A percentile compares a stretch with the other conserved stretches of the same genome.
Evolutionary conservation across 2,888 invertebrate species (phyloP).

Genomic region (Idaea dimidiata): DNA sequence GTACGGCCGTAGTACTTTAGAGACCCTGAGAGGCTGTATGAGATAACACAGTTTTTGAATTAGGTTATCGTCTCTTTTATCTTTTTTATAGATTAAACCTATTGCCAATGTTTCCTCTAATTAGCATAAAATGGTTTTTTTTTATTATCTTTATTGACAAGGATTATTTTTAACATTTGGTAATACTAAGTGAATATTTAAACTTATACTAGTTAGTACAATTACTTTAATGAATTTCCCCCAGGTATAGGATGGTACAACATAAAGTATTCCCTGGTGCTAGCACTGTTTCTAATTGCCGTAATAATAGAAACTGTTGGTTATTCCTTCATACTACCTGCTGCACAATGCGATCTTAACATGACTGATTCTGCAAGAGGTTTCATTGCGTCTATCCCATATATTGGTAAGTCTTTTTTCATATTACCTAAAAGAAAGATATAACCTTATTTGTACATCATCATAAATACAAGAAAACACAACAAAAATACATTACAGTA

Average conservation of each 20-base stretch:
- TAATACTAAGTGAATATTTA: not conserved
- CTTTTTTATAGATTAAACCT: conserved; percentile 5
- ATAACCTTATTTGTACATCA: too few species aligned
- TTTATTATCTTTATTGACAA: conserved; percentile 2
- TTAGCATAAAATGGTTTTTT: not conserved
- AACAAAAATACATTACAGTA: too few species aligned
- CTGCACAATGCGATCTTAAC: conserved; percentile 83
- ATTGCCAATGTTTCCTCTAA: too few species aligned
- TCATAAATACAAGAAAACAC: too few species aligned
- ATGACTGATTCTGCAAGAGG: conserved; percentile 78
- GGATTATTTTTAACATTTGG: not conserved
- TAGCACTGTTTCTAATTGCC: conserved; percentile 75
- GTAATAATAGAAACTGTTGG: conserved; percentile 84
- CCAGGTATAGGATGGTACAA: conserved; percentile 68
- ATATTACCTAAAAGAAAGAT: too few species aligned
- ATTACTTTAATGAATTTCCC: conserved; percentile 16
- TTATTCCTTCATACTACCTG: conserved; percentile 82
- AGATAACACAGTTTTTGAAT: not conserved
- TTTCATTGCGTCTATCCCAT: conserved; percentile 82
- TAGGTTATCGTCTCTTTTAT: not conserved
- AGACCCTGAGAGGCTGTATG: too few species aligned
- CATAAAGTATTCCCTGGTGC: conserved; percentile 52
- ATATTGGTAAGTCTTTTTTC: conserved; percentile 73
- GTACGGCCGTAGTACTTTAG: not conserved
- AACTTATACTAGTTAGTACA: too few species aligned